Conservation (phyloP, 2,888 invertebrate species). For the Pegoplata infirma region DNA sequence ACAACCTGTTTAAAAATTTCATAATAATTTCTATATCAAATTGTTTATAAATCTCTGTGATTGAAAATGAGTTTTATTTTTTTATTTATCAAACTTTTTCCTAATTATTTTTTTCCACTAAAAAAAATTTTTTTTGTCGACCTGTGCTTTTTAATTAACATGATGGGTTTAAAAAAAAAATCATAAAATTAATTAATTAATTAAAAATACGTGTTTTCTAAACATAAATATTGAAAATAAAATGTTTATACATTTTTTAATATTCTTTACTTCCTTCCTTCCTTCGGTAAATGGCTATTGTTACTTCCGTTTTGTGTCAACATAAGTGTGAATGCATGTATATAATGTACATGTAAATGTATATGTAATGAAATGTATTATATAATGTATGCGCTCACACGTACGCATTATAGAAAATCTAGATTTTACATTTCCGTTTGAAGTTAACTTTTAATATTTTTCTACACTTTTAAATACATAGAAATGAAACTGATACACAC, state of each 20-base stretch:
- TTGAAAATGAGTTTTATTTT: too few relatives aligned
- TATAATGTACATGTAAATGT: background rate
- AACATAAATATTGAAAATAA: conserved; percentile 22
- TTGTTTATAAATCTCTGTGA: too few relatives aligned
- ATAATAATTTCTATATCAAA: too few relatives aligned
- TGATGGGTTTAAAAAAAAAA: too few relatives aligned
- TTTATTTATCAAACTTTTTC: too few relatives aligned
- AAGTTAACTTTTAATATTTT: conserved; percentile 20
- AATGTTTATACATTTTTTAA: conserved; percentile 39
- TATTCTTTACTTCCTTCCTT: conserved; percentile 44
- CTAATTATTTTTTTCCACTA: too few relatives aligned
- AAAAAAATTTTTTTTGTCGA: too few relatives aligned
- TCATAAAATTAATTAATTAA: background rate
- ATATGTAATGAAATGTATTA: too few relatives aligned
- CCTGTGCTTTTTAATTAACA: too few relatives aligned
- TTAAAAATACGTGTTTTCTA: background rate
- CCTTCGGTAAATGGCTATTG: conserved; percentile 45
- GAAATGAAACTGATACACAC: background rate
- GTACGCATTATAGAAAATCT: conserved; percentile 14
- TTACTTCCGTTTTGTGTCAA: conserved; percentile 56
- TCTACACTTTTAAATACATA: conserved; percentile 7
- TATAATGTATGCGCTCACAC: too few relatives aligned
- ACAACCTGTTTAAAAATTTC: too few relatives aligned
- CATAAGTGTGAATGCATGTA: conserved; percentile 48
- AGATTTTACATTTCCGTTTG: conserved; percentile 38